phyloP scores from a whole-genome alignment of 1,140 invertebrate species.

The Goniozus legneri region DNA sequence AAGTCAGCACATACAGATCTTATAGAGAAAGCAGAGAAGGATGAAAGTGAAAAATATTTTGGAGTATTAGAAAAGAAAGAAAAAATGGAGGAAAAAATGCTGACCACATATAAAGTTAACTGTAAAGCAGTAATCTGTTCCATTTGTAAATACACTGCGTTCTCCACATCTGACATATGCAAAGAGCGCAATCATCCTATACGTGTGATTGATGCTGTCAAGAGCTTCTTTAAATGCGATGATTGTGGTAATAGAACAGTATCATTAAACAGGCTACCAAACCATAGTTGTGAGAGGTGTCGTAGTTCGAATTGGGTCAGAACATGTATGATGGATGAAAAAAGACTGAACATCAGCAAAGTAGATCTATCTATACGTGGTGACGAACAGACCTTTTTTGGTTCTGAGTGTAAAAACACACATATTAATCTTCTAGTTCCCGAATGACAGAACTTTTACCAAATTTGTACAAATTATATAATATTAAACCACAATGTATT shows the following conservation, averaged over 20 bases:
- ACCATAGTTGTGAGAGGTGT: conserved; percentile 75
- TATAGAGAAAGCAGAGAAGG: conserved; percentile 67
- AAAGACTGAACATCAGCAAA: conserved; percentile 53
- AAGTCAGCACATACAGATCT: conserved; percentile 76
- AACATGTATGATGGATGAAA: conserved; percentile 77
- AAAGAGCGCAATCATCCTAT: conserved; percentile 77
- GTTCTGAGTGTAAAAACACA: conserved; percentile 56
- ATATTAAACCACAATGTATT: not conserved
- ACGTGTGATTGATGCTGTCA: conserved; percentile 73
- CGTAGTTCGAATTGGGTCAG: conserved; percentile 70
- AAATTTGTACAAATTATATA: not conserved
- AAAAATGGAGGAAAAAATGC: conserved; percentile 89
- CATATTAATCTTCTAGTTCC: conserved; percentile 69
- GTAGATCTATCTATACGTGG: conserved; percentile 66
- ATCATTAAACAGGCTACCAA: conserved; percentile 73
- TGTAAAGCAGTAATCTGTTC: conserved; percentile 86
- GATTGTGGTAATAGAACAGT: conserved; percentile 81
- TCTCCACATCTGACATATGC: conserved; percentile 79
- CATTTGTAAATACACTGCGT: conserved; percentile 86
- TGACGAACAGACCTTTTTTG: conserved; percentile 68
- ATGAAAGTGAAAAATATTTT: conserved; percentile 84
- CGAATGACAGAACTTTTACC: conserved; percentile 29
- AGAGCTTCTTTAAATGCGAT: conserved; percentile 87
- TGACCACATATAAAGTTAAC: conserved; percentile 74
- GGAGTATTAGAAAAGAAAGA: conserved; percentile 85